These are phyloP conservation scores for Cardiocondyla obscurior DNA, from an alignment of 1,140 invertebrate species.

Conservation along the genomic window DNA sequence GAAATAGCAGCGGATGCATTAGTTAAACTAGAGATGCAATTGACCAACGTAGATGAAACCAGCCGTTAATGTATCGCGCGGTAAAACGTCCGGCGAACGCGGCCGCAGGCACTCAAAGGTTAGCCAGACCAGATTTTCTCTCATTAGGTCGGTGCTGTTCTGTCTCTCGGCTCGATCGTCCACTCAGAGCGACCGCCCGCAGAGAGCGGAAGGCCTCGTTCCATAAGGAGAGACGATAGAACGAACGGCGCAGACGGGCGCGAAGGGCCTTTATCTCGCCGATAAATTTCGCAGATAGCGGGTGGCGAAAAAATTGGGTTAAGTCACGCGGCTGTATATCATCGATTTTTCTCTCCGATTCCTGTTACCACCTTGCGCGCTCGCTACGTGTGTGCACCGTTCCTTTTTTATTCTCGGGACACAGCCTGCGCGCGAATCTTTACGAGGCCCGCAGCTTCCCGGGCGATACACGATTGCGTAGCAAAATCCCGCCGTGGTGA, in stretches of 20 bases:
- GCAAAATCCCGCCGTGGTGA: not conserved
- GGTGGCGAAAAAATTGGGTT: constrained; percentile 76
- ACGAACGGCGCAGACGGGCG: not conserved
- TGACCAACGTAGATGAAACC: constrained; percentile 9
- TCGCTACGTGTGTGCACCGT: not conserved
- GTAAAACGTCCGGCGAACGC: constrained; percentile 34
- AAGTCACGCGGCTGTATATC: constrained; percentile 71
- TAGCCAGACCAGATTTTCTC: constrained; percentile 53
- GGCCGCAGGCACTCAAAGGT: constrained; percentile 51
- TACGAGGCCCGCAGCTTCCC: constrained; percentile 13
- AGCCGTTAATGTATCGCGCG: constrained; percentile 40
- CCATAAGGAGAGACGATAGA: not conserved
- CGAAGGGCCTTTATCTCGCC: constrained; percentile 68
- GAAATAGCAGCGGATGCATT: constrained; percentile 12
- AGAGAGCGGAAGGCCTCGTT: constrained; percentile 23
- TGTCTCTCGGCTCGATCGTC: constrained; percentile 25
- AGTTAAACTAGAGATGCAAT: constrained; percentile 45
- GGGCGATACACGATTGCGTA: constrained; percentile 5
- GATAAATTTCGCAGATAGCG: constrained; percentile 74
- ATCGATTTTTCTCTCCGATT: constrained; percentile 68
- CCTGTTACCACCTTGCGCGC: not conserved
- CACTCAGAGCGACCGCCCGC: constrained; percentile 29
- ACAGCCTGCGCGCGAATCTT: not conserved
- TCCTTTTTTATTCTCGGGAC: constrained; percentile 6
- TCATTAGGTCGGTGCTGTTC: constrained; percentile 47